phyloP scores from a whole-genome alignment of 30 jellyfish, hydroid and myxozoan species.

The Chrysaora quinquecirrha region DNA sequence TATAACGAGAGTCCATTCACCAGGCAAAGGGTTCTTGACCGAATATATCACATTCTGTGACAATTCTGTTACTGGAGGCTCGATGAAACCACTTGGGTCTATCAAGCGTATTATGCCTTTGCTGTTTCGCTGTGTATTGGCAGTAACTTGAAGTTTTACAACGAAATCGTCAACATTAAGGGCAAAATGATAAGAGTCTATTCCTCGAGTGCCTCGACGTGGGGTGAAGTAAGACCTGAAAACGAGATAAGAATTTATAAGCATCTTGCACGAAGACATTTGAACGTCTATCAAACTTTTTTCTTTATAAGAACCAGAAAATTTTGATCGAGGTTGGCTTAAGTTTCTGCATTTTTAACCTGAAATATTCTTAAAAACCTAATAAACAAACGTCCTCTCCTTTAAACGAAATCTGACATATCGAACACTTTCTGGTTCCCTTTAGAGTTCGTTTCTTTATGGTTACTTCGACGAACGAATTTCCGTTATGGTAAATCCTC shows the following conservation, averaged over 20 bases:
- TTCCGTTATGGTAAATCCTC: too few species aligned
- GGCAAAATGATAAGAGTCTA: constrained; percentile 15
- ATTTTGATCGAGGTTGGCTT: too few species aligned
- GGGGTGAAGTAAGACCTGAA: constrained; percentile 23
- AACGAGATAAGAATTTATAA: neutral
- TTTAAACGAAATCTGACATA: too few species aligned
- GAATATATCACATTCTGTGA: constrained; percentile 39
- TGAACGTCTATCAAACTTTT: too few species aligned
- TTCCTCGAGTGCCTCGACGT: constrained; percentile 32
- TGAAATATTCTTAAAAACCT: too few species aligned
- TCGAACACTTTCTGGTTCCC: too few species aligned
- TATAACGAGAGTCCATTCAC: constrained; percentile 51
- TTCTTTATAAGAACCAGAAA: too few species aligned
- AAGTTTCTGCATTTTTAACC: too few species aligned
- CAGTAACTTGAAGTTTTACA: constrained; percentile 46
- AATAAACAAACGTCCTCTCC: too few species aligned
- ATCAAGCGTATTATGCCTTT: constrained; percentile 12
- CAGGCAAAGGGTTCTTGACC: constrained; percentile 55
- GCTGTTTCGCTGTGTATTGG: constrained; percentile 40
- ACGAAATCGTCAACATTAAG: constrained; percentile 68
- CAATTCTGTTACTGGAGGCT: constrained; percentile 15
- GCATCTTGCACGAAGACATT: too few species aligned
- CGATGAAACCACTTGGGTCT: constrained; percentile 42
- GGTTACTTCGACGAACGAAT: too few species aligned
- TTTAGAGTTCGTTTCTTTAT: too few species aligned